These are phyloP conservation scores for Macheiramphus alcinus DNA, from an alignment of 2,113 vertebrate genomes.

Conservation along the genomic window DNA sequence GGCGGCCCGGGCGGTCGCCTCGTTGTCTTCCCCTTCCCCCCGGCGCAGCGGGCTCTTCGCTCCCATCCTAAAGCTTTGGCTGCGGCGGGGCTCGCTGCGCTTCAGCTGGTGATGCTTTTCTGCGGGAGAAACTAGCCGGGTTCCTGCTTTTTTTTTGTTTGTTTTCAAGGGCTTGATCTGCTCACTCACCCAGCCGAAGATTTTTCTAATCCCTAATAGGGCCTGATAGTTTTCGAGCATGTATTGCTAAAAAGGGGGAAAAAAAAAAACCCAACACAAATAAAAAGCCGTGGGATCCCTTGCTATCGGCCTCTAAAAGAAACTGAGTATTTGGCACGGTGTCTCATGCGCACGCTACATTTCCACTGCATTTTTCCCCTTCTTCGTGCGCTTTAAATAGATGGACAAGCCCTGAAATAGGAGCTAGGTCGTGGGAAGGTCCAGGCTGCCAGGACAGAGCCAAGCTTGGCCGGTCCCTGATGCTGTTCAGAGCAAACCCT, in stretches of 20 bases:
- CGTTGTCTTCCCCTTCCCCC: background rate
- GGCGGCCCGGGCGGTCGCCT: background rate
- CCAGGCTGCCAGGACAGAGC: constrained; percentile 32
- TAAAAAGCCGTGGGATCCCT: background rate
- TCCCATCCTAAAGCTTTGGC: background rate
- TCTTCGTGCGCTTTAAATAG: constrained; percentile 71
- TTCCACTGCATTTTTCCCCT: constrained; percentile 14
- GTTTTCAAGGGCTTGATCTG: background rate
- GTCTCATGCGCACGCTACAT: background rate
- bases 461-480: background rate
- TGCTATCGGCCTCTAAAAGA: constrained; percentile 4
- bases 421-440: constrained; percentile 72
- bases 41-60: background rate
- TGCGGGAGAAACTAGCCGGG: background rate
- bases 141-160: background rate
- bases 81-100: background rate
- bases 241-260: background rate
- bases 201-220: constrained; percentile 54
- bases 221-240: background rate
- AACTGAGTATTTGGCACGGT: background rate
- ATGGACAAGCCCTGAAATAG: constrained; percentile 61
- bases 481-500: background rate
- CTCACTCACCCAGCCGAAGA: background rate
- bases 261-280: background rate
- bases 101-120: background rate